These are phyloP conservation scores for Setophaga kirtlandii DNA, from an alignment of 2,113 vertebrate species.

Conservation along the genomic window DNA sequence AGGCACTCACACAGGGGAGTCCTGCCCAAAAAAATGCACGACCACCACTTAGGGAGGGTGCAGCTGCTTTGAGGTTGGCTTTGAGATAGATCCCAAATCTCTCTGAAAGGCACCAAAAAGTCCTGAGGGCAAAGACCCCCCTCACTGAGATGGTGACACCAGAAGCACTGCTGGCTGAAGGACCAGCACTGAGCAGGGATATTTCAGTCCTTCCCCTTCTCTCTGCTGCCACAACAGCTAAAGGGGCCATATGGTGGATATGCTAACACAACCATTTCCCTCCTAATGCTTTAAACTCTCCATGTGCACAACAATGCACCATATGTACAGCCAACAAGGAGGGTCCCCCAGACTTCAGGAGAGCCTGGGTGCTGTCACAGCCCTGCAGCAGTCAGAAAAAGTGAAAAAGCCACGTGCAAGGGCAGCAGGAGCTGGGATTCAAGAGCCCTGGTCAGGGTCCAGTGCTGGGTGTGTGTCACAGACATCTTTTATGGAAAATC, in stretches of 20 bases:
- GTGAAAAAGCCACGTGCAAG: accelerated
- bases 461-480: neutral
- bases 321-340: neutral
- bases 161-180: neutral
- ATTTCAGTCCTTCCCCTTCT: neutral
- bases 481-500: too few relatives aligned
- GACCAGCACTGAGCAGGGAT: neutral
- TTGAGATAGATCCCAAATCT: neutral
- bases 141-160: neutral
- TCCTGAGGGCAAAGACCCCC: neutral
- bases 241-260: neutral
- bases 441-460: neutral
- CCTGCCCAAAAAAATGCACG: neutral
- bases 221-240: neutral
- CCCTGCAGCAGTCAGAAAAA: neutral
- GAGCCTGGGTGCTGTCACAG: neutral
- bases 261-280: neutral
- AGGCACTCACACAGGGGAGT: neutral
- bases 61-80: neutral
- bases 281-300: neutral
- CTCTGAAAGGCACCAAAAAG: neutral
- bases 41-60: accelerated
- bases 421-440: neutral
- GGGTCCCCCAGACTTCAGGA: neutral
- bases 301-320: neutral